Base-by-base conservation (phyloP, 2,797 vertebrate species). In the Bucorvus abyssinicus region DNA sequence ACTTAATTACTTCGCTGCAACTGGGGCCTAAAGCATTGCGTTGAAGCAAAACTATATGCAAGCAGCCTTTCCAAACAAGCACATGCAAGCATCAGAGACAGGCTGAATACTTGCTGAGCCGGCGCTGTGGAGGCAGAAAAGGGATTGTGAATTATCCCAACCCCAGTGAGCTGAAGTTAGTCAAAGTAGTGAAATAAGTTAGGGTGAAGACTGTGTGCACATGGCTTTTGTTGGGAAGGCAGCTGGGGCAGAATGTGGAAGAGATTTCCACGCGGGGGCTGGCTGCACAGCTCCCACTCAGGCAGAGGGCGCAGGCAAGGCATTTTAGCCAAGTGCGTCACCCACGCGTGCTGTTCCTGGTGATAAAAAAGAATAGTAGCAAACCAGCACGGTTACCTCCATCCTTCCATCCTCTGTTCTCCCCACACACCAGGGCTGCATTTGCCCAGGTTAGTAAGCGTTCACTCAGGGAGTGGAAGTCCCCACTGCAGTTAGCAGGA, bases 31-130 rank as follows among this genome's bases (percentile, higher is more conserved):
- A 95, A 92, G 64, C 42, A 84, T 87, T 85, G 86, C 61, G 61
- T 21, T 83, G 75, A 93, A 84, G 93, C 78, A 92, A 89, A 96
- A 75, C 59, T 38, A 27, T 47, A 65, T 74, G 90, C 61, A 90
- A 92, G 40, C 52, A 76, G 30, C 49, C 22, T 71, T 94, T 78
- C 75, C 50, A 84, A 94, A 74, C 45, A 71, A 61, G 81, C 44
- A 42, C 52, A 44, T 38, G 74, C 34, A 81, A 42, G 42, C 2
- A 2, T 32, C 59, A 0, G 4, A 0, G 0, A 67, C 60, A 32
- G 57, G 86, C 50, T 63, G 70, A 61, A 50, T 47, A 44, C 63
- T 79, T 73, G 40, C 23, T 74, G 60, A 61, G 15, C 19, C 61
- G 63, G 29, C 60, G 55, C 64, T 63, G 84, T 47, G 70, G 55